These are phyloP conservation scores for Gracilinanus agilis DNA, from an alignment of 2,113 vertebrate genomes.

Conservation along the genomic window DNA sequence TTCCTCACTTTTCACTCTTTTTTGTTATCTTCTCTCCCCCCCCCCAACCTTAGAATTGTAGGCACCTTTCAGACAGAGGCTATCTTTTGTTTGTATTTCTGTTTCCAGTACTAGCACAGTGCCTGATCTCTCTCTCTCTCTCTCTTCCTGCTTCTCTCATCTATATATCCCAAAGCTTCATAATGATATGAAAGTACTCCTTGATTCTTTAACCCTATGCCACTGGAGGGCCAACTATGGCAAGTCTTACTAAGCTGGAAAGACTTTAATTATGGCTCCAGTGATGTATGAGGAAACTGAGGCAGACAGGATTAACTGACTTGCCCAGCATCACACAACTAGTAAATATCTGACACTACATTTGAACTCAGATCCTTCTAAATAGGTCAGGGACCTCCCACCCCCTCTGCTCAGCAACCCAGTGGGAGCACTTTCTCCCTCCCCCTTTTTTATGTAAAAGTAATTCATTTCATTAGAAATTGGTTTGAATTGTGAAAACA, in stretches of 20 bases:
- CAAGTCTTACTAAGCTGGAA: background rate
- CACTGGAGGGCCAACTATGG: background rate
- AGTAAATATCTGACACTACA: background rate
- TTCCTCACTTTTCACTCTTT: background rate
- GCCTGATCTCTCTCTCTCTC: background rate
- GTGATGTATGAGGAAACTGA: background rate
- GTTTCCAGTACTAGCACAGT: background rate
- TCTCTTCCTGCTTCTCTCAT: background rate
- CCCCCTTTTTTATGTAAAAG: background rate
- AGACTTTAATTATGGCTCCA: background rate
- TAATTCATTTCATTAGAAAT: conserved; percentile 50
- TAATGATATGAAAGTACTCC: background rate
- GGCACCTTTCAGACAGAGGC: background rate
- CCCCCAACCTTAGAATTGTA: background rate
- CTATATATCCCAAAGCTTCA: background rate
- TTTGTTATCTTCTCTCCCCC: background rate
- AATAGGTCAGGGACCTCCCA: too few species aligned
- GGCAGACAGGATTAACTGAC: background rate
- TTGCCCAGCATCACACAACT: background rate
- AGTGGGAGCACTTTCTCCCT: too few species aligned
- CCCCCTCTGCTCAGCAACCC: too few species aligned
- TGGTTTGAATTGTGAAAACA: conserved; percentile 5
- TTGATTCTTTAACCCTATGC: background rate
- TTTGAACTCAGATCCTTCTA: too few species aligned
- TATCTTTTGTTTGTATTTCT: background rate